Base-by-base conservation (phyloP, 2,113 vertebrate genomes). In the Vulpes lagopus region DNA sequence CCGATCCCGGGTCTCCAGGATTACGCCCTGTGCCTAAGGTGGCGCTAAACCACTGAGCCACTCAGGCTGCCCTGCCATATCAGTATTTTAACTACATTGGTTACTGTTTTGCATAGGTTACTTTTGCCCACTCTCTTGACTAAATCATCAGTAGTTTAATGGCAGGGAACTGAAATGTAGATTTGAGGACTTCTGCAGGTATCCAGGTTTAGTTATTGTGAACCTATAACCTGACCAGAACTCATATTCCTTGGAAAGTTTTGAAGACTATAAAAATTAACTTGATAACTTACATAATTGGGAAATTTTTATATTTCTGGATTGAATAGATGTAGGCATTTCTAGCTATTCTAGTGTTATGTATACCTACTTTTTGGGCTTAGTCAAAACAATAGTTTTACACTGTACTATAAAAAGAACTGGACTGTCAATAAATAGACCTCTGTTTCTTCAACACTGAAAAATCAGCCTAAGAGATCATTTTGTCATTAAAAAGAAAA, bases 151-250 rank as follows among this genome's bases (percentile, higher is more conserved):
- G 25, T 69, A 93, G 35, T 49, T 87, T 94, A 35, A 43, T 71
- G 74, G 12, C 2, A 23, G 27, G 30, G n/a, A 65, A 64, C 27
- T 69, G 96, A 17, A 2, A 71, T 69, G 30, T 81, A 35, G 17
- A 53, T 57, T 94, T 86, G 5, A 62, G 30, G 49, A 83, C 16
- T 16, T 32, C 49, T 92, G 43, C 1, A 74, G 23, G 16, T 64
- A 94, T 43, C 14, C 92, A 86, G 43, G 11, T 97, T 91, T n/a
- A 90, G n/a, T 91, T 53, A 27, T 84, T 97, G 51, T 53, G 43
- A 80, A 76, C 65, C 35, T 55, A 2, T 89, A 95, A 74, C 38
- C 69, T 95, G 59, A 76, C 25, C 19, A 32, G 87, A 97, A 84
- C 0, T 59, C 15, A 27, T 12, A 81, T 92, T 92, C 10, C 53